Evolutionary conservation across 2,797 vertebrate species (phyloP), one percentile per base, ranked within the genome.

Genomic region (Macropodus opercularis): DNA sequence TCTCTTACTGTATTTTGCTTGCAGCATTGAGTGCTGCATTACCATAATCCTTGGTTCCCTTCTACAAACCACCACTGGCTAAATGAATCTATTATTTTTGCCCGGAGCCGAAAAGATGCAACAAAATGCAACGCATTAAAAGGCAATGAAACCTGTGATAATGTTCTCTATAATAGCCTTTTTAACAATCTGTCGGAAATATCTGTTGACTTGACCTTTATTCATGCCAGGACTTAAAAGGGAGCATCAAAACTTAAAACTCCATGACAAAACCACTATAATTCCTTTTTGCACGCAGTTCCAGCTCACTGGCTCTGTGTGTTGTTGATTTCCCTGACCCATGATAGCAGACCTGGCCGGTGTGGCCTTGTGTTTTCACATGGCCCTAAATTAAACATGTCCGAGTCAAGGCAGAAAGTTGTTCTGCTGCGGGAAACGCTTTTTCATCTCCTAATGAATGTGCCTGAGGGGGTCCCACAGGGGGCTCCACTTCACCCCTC

Each of bases 371-470:
- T 64, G 77, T 85, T 77, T 86, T 85, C 84, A 78, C 68, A 75
- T 63, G 75, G 71, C 76, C 81, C 78, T 81, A 91, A 91, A 93
- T 92, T 86, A 91, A 92, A 94, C 88, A 88, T 86, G 91, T 90
- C 87, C 87, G 63, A 78, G 82, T 74, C 46, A 40, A 79, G 76
- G 84, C 84, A 67, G 86, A 75, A 79, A 79, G 84, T 84, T 80
- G 84, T 85, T 84, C 80, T 81, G 84, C 91, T 81, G 64, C 83
- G 51, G 90, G 92, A 92, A 91, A 91, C 23, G 26, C 83, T 86
- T 90, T 92, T 93, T 94, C 90, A 93, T 94, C 91, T 92, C 82
- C 85, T 93, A 93, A 93, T 94, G 91, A 93, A 90, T 90, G 87
- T 90, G 92, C 92, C 92, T 86, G 83, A 88, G 91, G 93, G 91